Evolutionary conservation across 1,140 invertebrate species (phyloP), one percentile per base, ranked within the genome.

Genomic region (Lineus longissimus): DNA sequence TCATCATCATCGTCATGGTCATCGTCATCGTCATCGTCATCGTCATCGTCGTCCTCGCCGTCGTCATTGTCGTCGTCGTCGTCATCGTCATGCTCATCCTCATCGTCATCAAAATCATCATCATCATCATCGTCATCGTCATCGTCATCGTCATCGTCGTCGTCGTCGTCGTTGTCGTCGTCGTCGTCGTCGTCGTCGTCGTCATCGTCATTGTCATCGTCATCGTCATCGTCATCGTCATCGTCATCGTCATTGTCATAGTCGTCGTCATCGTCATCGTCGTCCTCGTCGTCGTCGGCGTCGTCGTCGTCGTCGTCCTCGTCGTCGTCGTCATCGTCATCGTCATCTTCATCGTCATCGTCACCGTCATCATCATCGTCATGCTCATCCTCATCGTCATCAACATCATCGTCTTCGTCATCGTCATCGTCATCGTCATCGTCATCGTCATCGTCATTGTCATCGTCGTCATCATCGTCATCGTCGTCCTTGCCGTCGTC

Each of bases 21-120:
- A 61, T 61, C 41, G 2, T 61, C 59, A 55, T 61, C 59, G 55
- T 61, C 59, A 61, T 61, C 59, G 2, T 58, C 59, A 55, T 61
- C 59, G 27, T 61, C 59, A 61, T 61, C 59, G 27, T 61, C 27
- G 31, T 61, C 59, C 19, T 55, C 59, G 29, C 55, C 41, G 29
- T 55, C n/a, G 15, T 61, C 41, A 22, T 6, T 2, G 25, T 61
- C 43, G 7, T 1, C 9, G n/a, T 61, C 25, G 1, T 41, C 9
- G 23, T 59, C 6, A n/a, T 23, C 30, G 9, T 22, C n/a, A n/a
- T n/a, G n/a, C n/a, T n/a, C n/a, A n/a, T n/a, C n/a, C n/a, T n/a
- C n/a, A n/a, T n/a, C n/a, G n/a, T n/a, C n/a, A n/a, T n/a, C n/a
- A n/a, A n/a, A n/a, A n/a, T n/a, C n/a, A n/a, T n/a, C n/a, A n/a